These are phyloP conservation scores for Crocidura indochinensis DNA, from an alignment of 2,797 vertebrate genomes.

Conservation along the genomic window DNA sequence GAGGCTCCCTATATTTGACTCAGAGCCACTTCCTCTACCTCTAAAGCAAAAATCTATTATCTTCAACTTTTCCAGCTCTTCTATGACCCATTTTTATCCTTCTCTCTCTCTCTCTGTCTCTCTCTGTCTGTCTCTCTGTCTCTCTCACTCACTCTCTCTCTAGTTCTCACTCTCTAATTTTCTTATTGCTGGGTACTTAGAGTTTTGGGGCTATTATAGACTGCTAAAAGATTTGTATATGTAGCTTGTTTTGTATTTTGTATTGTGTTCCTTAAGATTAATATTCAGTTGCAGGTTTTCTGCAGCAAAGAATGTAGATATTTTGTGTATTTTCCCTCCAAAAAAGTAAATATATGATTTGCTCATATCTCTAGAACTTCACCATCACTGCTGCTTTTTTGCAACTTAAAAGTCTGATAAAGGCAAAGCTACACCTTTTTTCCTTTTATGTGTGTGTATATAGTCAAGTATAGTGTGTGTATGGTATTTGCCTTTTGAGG, in stretches of 20 bases:
- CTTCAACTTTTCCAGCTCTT: neutral
- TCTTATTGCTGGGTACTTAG: neutral
- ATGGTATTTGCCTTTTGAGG: too few relatives aligned
- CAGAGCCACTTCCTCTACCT: neutral
- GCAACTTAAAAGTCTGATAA: neutral
- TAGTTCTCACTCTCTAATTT: too few relatives aligned
- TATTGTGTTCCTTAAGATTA: constrained; percentile 21
- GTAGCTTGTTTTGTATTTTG: constrained; percentile 42
- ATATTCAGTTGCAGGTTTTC: neutral
- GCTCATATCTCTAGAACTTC: neutral
- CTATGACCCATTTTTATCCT: neutral
- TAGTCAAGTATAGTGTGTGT: neutral
- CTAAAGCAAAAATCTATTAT: neutral
- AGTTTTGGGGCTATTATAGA: neutral
- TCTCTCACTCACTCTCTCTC: too few relatives aligned
- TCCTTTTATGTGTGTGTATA: neutral
- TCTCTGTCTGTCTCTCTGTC: too few relatives aligned
- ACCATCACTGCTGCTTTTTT: neutral
- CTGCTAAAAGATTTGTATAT: constrained; percentile 3
- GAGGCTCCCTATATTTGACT: neutral
- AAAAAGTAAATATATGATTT: neutral
- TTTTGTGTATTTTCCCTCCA: constrained; percentile 33
- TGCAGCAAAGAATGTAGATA: neutral
- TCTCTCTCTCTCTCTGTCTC: too few relatives aligned
- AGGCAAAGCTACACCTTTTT: neutral